These are phyloP conservation scores for Mactromeris polynyma DNA, from an alignment of 2,888 invertebrate genomes.

Conservation along the genomic window DNA sequence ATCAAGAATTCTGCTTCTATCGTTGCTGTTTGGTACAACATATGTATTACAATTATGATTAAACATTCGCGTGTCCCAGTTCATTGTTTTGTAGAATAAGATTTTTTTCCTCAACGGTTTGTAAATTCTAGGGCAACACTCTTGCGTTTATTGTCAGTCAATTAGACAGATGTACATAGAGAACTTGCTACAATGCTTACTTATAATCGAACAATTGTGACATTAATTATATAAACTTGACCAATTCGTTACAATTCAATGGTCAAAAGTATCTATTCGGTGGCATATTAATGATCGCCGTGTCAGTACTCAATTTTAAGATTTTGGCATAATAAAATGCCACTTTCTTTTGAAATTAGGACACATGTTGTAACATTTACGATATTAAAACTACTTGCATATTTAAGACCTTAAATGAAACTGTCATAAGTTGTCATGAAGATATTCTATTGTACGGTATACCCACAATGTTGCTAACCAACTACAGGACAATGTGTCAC, in stretches of 20 bases:
- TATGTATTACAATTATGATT: too few relatives aligned
- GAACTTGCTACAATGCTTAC: too few relatives aligned
- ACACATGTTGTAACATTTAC: neutral
- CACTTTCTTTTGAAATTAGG: neutral
- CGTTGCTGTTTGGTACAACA: too few relatives aligned
- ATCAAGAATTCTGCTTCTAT: too few relatives aligned
- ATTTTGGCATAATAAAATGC: conserved; percentile 5
- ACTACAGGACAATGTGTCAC: conserved; percentile 24
- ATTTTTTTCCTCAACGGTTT: too few relatives aligned
- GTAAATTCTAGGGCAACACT: neutral
- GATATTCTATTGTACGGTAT: neutral
- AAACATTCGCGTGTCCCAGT: too few relatives aligned
- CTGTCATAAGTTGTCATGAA: neutral
- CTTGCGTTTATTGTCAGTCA: neutral
- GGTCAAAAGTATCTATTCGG: neutral
- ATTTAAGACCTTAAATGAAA: conserved; percentile 10
- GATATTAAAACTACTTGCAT: conserved; percentile 1
- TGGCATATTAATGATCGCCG: neutral
- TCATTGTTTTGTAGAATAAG: too few relatives aligned
- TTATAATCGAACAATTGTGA: neutral
- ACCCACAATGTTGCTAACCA: neutral
- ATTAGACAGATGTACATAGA: neutral
- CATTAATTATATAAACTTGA: neutral
- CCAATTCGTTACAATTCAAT: neutral
- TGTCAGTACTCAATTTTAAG: neutral